phyloP scores from a whole-genome alignment of 2,888 invertebrate species.

The Phoronis australis region DNA sequence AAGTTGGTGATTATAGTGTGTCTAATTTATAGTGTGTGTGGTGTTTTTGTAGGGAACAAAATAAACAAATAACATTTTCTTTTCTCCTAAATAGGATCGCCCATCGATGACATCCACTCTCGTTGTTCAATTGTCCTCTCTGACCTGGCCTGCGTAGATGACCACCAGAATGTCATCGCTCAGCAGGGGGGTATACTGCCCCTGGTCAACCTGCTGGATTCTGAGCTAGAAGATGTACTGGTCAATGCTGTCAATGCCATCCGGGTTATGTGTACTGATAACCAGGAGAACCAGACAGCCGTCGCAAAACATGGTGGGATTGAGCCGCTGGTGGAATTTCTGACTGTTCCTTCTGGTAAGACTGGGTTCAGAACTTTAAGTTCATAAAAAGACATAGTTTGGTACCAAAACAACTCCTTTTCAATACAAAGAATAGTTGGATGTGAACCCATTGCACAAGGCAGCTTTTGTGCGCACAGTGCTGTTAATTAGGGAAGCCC shows the following conservation, averaged over 20 bases:
- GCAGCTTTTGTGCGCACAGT: too few relatives aligned
- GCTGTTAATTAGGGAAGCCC: too few relatives aligned
- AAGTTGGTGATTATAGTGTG: too few relatives aligned
- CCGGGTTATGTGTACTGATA: slow-evolving; percentile 44
- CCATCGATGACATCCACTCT: slow-evolving; percentile 48
- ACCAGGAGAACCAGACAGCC: slow-evolving; percentile 41
- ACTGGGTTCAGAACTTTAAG: too few relatives aligned
- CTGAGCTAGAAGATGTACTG: slow-evolving; percentile 48
- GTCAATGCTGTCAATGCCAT: slow-evolving; percentile 51
- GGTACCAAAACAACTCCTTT: too few relatives aligned
- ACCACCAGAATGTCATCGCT: slow-evolving; percentile 39
- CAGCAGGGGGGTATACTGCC: slow-evolving; percentile 39
- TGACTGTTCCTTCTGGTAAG: slow-evolving; percentile 44
- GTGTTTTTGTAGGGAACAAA: too few relatives aligned
- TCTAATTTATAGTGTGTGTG: too few relatives aligned
- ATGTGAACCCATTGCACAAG: too few relatives aligned
- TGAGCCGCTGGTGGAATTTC: slow-evolving; percentile 46
- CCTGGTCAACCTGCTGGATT: slow-evolving; percentile 42
- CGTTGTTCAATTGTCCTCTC: slow-evolving; percentile 47
- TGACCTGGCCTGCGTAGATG: slow-evolving; percentile 46
- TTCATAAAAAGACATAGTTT: too few relatives aligned
- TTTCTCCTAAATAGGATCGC: too few relatives aligned
- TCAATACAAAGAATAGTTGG: too few relatives aligned
- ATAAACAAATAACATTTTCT: too few relatives aligned
- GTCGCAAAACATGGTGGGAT: slow-evolving; percentile 41